phyloP scores from a whole-genome alignment of 92 coral and sea anemone genomes.

The Blastomussa wellsi region DNA sequence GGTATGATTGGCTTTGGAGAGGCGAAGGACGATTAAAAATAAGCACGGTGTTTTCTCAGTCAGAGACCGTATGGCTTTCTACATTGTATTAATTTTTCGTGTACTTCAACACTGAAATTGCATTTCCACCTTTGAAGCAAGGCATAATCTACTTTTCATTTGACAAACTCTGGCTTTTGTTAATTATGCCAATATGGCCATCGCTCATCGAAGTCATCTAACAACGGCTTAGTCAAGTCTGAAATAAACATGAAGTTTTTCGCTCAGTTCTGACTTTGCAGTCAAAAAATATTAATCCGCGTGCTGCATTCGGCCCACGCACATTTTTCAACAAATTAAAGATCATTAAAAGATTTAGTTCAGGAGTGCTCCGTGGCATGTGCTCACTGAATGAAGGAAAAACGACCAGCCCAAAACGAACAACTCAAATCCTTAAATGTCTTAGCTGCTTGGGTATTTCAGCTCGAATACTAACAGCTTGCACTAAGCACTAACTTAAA shows the following conservation, averaged over 20 bases:
- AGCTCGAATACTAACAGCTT: neutral
- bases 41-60: neutral
- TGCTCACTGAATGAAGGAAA: neutral
- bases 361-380: neutral
- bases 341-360: neutral
- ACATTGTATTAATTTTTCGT: neutral
- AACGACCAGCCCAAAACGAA: neutral
- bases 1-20: neutral
- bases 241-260: slow-evolving; percentile 9
- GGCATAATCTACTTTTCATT: neutral
- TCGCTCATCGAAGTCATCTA: neutral
- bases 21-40: neutral
- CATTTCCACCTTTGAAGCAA: neutral
- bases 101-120: neutral
- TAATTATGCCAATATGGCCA: slow-evolving; percentile 11
- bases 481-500: neutral
- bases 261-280: neutral
- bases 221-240: neutral
- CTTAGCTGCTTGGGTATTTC: neutral
- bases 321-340: neutral
- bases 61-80: neutral
- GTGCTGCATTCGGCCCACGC: slow-evolving; percentile 10
- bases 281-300: slow-evolving; percentile 14
- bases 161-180: neutral
- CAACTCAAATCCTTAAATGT: neutral